phyloP scores from a whole-genome alignment of 2,113 vertebrate genomes.

The Strigops habroptila region DNA sequence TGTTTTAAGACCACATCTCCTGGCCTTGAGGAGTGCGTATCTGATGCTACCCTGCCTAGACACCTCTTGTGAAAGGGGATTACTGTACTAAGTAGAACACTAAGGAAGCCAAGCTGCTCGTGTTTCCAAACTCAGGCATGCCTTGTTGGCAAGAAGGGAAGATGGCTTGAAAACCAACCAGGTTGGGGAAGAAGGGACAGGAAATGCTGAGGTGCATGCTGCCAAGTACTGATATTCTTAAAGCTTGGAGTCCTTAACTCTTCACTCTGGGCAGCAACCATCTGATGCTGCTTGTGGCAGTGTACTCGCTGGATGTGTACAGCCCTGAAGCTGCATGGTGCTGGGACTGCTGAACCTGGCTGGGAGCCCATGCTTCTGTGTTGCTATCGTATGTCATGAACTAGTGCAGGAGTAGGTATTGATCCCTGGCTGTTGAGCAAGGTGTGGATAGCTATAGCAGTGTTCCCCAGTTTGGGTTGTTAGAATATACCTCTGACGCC shows the following conservation, averaged over 20 bases:
- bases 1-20: not conserved
- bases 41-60: not conserved
- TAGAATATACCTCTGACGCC: not conserved
- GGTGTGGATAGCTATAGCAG: not conserved
- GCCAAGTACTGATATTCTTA: not conserved
- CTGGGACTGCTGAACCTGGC: not conserved
- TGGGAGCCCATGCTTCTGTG: not conserved
- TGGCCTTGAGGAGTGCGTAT: not conserved
- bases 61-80: not conserved
- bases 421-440: not conserved
- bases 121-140: not conserved
- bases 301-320: not conserved
- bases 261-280: rapidly evolving
- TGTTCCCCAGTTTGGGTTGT: not conserved
- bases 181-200: not conserved
- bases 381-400: not conserved
- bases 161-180: not conserved
- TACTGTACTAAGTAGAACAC: not conserved
- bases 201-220: not conserved
- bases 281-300: not conserved
- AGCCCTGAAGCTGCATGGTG: not conserved
- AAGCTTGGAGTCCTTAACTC: not conserved
- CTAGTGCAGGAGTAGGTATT: not conserved
- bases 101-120: not conserved
- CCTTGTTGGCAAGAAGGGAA: not conserved